These are phyloP conservation scores for Chironomus tentans DNA, from an alignment of 2,888 invertebrate genomes.

Conservation along the genomic window DNA sequence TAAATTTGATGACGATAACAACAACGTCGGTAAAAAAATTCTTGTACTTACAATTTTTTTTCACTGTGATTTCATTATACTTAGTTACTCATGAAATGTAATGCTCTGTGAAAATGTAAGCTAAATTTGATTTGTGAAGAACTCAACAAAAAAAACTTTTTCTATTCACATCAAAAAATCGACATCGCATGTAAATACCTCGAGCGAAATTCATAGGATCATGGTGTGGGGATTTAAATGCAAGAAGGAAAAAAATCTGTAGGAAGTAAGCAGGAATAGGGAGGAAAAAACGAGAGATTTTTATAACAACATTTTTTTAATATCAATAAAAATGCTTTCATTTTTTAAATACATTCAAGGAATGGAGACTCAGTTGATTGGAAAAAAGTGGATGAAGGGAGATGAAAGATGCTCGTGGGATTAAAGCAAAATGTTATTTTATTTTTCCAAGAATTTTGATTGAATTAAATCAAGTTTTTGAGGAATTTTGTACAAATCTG, in stretches of 20 bases:
- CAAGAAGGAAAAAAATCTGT: background rate
- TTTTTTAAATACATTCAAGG: background rate
- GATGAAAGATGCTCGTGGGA: too few species aligned
- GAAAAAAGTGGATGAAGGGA: too few species aligned
- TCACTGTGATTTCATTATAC: background rate
- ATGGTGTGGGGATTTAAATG: background rate
- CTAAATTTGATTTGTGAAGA: constrained; percentile 1
- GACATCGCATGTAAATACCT: background rate
- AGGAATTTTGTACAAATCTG: too few species aligned
- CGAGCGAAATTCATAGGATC: background rate
- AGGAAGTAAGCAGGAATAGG: background rate
- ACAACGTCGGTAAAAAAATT: background rate
- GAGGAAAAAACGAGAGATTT: background rate
- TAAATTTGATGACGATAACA: background rate
- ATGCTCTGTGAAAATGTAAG: constrained; percentile 4
- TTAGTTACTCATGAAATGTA: background rate
- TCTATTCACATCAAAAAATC: background rate
- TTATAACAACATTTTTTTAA: background rate
- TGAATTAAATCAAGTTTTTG: too few species aligned
- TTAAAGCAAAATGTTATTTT: background rate
- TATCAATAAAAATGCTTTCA: background rate
- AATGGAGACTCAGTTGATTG: background rate
- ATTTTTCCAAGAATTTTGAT: background rate
- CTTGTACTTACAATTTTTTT: background rate
- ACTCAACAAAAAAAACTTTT: background rate